Conservation (phyloP, 2,113 vertebrate genomes). For the Meles meles region DNA sequence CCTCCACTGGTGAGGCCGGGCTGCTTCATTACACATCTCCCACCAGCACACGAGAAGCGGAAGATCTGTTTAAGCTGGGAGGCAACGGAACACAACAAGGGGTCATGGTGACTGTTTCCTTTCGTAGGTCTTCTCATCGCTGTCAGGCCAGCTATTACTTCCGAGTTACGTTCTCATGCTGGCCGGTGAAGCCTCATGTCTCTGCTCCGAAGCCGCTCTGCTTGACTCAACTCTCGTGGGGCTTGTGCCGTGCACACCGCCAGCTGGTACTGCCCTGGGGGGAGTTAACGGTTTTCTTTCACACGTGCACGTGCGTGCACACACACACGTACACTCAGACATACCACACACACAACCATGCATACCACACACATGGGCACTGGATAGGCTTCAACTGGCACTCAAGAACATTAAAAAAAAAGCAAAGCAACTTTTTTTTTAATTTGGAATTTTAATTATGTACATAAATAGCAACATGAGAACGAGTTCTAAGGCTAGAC, state of each 20-base stretch:
- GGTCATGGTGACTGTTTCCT: constrained; percentile 63
- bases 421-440: background rate
- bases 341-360: background rate
- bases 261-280: background rate
- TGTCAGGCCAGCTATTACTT: constrained; percentile 50
- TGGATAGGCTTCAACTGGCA: background rate
- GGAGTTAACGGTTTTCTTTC: background rate
- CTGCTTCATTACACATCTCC: constrained; percentile 75
- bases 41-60: constrained; percentile 64
- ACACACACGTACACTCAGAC: background rate
- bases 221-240: background rate
- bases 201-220: background rate
- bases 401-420: background rate
- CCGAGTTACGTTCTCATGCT: constrained; percentile 9
- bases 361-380: background rate
- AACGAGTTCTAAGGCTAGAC: constrained; percentile 70
- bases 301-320: background rate
- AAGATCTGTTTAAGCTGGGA: constrained; percentile 61
- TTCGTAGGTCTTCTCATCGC: constrained; percentile 49
- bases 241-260: background rate
- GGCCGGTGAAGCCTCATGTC: background rate
- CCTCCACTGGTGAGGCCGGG: constrained; percentile 60
- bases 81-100: constrained; percentile 63
- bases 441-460: constrained; percentile 80
- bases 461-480: constrained; percentile 80